Evolutionary conservation across 2,113 vertebrate species (phyloP).

Genomic region (Dicentrarchus labrax): DNA sequence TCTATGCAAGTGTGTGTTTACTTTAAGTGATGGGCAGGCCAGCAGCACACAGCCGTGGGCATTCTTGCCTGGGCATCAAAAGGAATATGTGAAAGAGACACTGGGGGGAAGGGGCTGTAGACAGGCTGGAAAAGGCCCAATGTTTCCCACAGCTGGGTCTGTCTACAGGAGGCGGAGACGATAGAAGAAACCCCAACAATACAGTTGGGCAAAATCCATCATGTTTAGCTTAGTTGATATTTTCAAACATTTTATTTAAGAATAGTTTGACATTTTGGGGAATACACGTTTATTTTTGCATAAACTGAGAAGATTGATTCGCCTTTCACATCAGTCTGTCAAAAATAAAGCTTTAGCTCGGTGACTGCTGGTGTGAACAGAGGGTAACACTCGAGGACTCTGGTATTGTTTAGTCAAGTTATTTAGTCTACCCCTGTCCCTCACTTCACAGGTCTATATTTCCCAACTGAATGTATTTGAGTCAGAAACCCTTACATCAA

Average conservation of each 20-base stretch:
- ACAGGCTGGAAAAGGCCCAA: constrained; percentile 37
- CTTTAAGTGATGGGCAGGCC: constrained; percentile 40
- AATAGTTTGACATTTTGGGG: neutral
- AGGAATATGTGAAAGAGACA: constrained; percentile 47
- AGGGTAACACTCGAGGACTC: neutral
- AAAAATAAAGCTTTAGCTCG: neutral
- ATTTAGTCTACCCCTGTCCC: neutral
- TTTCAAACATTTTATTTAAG: neutral
- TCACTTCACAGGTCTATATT: neutral
- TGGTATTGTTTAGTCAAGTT: neutral
- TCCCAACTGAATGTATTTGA: neutral
- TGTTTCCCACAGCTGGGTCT: constrained; percentile 27
- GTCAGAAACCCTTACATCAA: neutral
- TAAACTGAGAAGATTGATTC: neutral
- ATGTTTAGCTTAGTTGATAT: neutral
- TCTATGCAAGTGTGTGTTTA: constrained; percentile 53
- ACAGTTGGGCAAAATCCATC: neutral
- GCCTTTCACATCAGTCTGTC: neutral
- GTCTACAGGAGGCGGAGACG: constrained; percentile 12
- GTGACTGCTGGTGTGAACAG: neutral
- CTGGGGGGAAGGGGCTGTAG: constrained; percentile 11
- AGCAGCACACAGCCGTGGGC: constrained; percentile 48
- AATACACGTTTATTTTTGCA: neutral
- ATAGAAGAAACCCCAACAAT: neutral
- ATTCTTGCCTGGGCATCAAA: constrained; percentile 63